Base-by-base conservation (phyloP, 2,888 invertebrate genomes). In the Embidobia sp. region DNA sequence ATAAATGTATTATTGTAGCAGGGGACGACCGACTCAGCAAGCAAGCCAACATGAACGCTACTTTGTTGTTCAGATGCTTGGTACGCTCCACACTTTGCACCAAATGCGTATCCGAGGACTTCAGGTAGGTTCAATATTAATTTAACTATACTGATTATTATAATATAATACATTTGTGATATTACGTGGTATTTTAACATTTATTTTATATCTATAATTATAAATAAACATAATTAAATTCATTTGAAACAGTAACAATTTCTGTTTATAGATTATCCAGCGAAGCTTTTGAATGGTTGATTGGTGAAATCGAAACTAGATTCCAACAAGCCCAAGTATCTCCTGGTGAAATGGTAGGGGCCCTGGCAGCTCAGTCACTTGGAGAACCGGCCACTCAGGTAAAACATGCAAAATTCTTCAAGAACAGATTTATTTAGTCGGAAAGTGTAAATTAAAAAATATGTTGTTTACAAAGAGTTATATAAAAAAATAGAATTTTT, bases 321-420 rank as follows among this genome's bases (percentile, higher is more conserved):
- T 99, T 99, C 92, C 97, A 98, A 88, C 98, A 99, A 90, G 98
- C 99, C 0, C 98, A 98, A 91, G 96, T 90, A 2, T 90, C 92
- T 85, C 99, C 99, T 0, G 99, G 99, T 63, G 99, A 99, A 91
- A 99, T 99, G 99, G 99, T 99, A 0, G 99, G 99, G n/a, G 98
- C 99, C 0, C 90, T 99, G 80, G 99, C 99, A 49, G 99, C 99
- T 1, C 99, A 99, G 90, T 98, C 98, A 79, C 94, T 99, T 18
- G 99, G 99, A 85, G 99, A 99, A 88, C 99, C 99, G 6, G 99
- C 99, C 83, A 99, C 99, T 75, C 98, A 99, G 77, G 8, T 29
- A 6, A 22, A n/a, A n/a, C n/a, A n/a, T n/a, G n/a, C n/a, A n/a
- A n/a, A n/a, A n/a, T n/a, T n/a, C n/a, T n/a, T n/a, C n/a, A n/a